Evolutionary conservation across 2,888 invertebrate species (phyloP).

Genomic region (Napeogenes sylphis): DNA sequence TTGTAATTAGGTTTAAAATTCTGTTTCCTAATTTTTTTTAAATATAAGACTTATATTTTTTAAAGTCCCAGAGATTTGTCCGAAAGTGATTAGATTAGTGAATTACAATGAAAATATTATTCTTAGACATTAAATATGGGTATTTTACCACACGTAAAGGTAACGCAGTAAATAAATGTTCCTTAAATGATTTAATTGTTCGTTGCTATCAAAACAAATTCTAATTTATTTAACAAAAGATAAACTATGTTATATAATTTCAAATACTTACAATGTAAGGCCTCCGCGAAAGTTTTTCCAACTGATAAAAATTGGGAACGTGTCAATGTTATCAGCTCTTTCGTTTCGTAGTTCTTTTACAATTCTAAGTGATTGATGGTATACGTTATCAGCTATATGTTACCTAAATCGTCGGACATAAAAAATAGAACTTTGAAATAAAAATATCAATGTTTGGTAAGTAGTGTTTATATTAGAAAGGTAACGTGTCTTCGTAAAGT

Average conservation of each 20-base stretch:
- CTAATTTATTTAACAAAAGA: too few relatives aligned
- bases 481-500: neutral
- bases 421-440: slow-evolving; percentile 5
- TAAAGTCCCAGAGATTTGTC: too few relatives aligned
- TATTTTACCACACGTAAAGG: too few relatives aligned
- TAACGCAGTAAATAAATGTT: too few relatives aligned
- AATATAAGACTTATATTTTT: too few relatives aligned
- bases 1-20: too few relatives aligned
- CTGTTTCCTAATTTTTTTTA: too few relatives aligned
- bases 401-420: slow-evolving; percentile 13
- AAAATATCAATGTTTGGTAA: neutral
- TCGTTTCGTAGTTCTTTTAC: slow-evolving; percentile 33
- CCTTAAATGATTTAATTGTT: too few relatives aligned
- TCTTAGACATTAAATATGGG: too few relatives aligned
- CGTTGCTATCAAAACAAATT: too few relatives aligned
- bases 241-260: neutral
- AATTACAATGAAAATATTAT: too few relatives aligned
- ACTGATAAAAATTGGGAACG: slow-evolving; percentile 34
- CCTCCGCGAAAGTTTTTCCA: slow-evolving; percentile 16
- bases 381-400: slow-evolving; percentile 16
- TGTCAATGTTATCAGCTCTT: slow-evolving; percentile 37
- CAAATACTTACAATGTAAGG: slow-evolving; percentile 13
- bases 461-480: neutral
- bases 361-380: slow-evolving; percentile 39
- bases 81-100: too few relatives aligned